Base-by-base conservation (phyloP, 2,888 invertebrate genomes). In the Bursaphelenchus okinawaensis region DNA sequence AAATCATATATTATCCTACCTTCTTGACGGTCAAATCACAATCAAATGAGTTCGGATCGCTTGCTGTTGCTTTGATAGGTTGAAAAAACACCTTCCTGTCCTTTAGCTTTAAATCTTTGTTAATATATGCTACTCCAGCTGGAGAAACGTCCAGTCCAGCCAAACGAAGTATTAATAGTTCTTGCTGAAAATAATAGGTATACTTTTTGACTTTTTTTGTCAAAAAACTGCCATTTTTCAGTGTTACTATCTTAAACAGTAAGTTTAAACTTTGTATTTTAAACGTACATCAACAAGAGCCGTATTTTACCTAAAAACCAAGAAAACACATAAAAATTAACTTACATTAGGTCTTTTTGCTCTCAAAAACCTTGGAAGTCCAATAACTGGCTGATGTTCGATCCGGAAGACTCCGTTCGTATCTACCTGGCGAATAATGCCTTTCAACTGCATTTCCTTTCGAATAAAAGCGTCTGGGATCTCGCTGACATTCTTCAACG, bases 401-500 rank as follows among this genome's bases (percentile, higher is more conserved):
- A 81, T 74, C 52, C 70, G 70, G 7, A 81, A 63, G 19, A 77
- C 72, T 26, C 81, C 81, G 27, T 65, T 70, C 7, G 75, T 75
- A 20, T 73, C 67, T n/a, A 81, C 75, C 64, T 76, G 67, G 6
- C 74, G 65, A 22, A 76, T 65, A 22, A 66, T 68, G 56, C 82
- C 82, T 58, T 77, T 78, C 58, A 82, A 66, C 66, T 73, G 75
- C 26, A 79, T 62, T 55, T 81, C 79, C 62, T 78, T 81, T 20
- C 76, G 75, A 62, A 80, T 70, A 65, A 79, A 81, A 40, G 79
- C 78, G 59, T 76, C 72, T 20, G 82, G 82, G 59, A 82, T 82
- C 66, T 81, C 75, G 29, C 70, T 73, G 24, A 81, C 79, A 62
- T 77, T 77, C 63, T 77, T 72, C 69, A 80, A 79, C 54, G 72